phyloP scores from a whole-genome alignment of 2,888 invertebrate species.

The Synanthedon myopaeformis region DNA sequence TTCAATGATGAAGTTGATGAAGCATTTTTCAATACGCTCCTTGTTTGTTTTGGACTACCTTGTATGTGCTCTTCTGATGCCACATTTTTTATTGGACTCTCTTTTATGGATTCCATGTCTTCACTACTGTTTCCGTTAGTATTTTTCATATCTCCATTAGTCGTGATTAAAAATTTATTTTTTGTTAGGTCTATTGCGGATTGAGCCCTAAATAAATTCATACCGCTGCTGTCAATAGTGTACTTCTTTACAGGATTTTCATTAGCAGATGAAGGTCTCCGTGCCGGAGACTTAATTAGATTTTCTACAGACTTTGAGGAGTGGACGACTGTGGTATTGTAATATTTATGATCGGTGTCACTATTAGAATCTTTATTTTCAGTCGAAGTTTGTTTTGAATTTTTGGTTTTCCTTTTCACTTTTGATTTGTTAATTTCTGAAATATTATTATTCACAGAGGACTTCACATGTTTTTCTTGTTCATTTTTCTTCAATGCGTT shows the following conservation, averaged over 20 bases:
- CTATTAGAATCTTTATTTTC: conserved; percentile 18
- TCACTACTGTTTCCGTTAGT: conserved; percentile 25
- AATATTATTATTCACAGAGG: neutral
- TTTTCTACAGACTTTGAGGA: conserved; percentile 37
- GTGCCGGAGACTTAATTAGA: conserved; percentile 46
- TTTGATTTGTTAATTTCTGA: neutral
- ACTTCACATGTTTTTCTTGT: neutral
- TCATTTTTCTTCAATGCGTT: neutral
- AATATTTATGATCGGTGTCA: conserved; percentile 27
- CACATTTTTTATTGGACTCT: conserved; percentile 24
- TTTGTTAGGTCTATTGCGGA: conserved; percentile 28
- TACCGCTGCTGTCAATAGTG: conserved; percentile 16
- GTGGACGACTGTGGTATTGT: conserved; percentile 20
- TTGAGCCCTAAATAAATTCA: conserved; percentile 25
- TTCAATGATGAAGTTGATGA: conserved; percentile 65
- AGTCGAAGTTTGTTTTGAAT: conserved; percentile 3
- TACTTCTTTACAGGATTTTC: conserved; percentile 22
- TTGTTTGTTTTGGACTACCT: conserved; percentile 35
- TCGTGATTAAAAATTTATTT: conserved; percentile 10
- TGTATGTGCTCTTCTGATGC: conserved; percentile 30
- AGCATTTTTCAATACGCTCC: conserved; percentile 71
- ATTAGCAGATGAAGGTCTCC: conserved; percentile 38
- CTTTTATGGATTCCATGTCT: conserved; percentile 29
- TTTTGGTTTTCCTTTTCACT: neutral
- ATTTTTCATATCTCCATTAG: conserved; percentile 4